phyloP scores from a whole-genome alignment of 1,140 invertebrate genomes.

The Brachionus rotundiformis region DNA sequence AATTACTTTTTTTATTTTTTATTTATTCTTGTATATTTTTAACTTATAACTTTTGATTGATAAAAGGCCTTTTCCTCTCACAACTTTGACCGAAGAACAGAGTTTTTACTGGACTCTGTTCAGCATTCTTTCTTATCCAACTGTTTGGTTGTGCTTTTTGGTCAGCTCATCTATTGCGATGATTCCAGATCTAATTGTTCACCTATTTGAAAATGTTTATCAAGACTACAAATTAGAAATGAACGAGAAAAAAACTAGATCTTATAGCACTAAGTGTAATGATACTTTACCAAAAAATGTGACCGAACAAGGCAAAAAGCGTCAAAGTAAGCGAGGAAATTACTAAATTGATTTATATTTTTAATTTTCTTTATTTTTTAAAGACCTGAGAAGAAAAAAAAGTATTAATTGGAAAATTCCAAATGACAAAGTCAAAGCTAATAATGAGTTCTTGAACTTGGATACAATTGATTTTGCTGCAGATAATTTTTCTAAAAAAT shows the following conservation, averaged over 20 bases:
- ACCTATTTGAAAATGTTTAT: constrained; percentile 54
- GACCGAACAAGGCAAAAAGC: neutral
- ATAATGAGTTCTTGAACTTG: neutral
- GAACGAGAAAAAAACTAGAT: neutral
- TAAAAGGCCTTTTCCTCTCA: constrained; percentile 23
- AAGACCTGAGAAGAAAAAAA: no score
- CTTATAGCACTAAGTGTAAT: neutral
- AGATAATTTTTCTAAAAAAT: neutral
- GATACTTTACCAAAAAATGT: neutral
- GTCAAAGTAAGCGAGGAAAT: neutral
- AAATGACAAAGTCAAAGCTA: neutral
- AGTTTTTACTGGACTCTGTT: constrained; percentile 70
- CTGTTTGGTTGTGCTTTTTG: constrained; percentile 70
- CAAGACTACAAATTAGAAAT: neutral
- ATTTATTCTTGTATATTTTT: neutral
- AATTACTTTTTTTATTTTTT: neutral
- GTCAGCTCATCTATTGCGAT: constrained; percentile 68
- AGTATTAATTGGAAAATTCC: constrained; percentile 1
- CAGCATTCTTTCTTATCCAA: constrained; percentile 67
- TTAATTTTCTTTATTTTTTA: no score
- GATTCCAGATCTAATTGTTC: constrained; percentile 67
- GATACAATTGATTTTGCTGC: neutral
- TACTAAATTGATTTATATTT: neutral
- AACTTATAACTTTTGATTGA: neutral
- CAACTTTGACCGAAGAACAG: constrained; percentile 53